phyloP scores from a whole-genome alignment of 2,797 vertebrate genomes.

The Malurus splendens region DNA sequence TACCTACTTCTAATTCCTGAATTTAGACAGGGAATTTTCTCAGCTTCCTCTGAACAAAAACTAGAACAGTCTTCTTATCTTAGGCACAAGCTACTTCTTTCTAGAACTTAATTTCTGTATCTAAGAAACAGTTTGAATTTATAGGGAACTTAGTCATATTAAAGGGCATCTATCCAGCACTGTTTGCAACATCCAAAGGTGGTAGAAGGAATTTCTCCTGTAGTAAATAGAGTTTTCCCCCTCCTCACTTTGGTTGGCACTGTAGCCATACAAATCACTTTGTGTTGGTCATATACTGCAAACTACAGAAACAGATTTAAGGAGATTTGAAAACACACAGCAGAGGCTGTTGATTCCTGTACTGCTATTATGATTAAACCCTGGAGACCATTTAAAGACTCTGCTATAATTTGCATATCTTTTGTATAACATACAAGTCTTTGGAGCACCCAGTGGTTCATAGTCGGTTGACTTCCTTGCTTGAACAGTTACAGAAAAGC shows the following conservation, averaged over 20 bases:
- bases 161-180: not conserved
- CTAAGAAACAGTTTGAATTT: not conserved
- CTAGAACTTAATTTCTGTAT: not conserved
- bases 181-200: not conserved
- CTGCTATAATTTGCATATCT: conserved; percentile 19
- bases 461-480: not conserved
- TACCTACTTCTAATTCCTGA: not conserved
- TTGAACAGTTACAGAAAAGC: not conserved
- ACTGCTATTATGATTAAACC: conserved; percentile 13
- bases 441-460: not conserved
- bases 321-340: not conserved
- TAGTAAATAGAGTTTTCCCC: not conserved
- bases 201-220: not conserved
- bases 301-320: not conserved
- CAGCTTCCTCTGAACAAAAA: not conserved
- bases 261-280: not conserved
- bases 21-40: not conserved
- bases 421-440: conserved; percentile 3
- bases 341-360: not conserved
- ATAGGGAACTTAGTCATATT: not conserved
- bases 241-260: not conserved
- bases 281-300: not conserved
- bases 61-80: not conserved
- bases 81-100: not conserved
- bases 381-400: conserved; percentile 20